phyloP scores from a whole-genome alignment of 2,113 vertebrate species.

The Gopherus flavomarginatus region DNA sequence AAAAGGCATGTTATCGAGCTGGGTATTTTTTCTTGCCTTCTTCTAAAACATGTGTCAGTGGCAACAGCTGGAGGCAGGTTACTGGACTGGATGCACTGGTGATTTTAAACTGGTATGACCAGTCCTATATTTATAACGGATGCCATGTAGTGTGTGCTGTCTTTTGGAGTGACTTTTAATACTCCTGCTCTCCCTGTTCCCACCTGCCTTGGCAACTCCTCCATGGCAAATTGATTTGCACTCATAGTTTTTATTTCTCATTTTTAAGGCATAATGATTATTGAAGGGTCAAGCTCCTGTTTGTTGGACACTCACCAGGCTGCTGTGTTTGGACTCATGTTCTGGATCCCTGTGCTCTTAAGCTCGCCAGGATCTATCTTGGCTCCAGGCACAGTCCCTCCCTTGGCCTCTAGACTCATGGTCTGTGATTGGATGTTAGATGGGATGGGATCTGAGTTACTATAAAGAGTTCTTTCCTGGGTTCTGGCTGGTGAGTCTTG shows the following conservation, averaged over 20 bases:
- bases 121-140: neutral
- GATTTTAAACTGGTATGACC: neutral
- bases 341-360: too few species aligned
- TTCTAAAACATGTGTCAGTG: too few species aligned
- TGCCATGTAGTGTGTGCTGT: neutral
- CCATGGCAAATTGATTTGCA: neutral
- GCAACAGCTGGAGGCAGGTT: neutral
- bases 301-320: too few species aligned
- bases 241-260: neutral
- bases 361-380: too few species aligned
- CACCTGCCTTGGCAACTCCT: neutral
- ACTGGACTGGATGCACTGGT: neutral
- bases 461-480: too few species aligned
- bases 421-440: too few species aligned
- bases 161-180: neutral
- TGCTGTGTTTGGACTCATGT: too few species aligned
- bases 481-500: too few species aligned
- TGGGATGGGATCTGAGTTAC: too few species aligned
- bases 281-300: neutral
- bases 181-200: neutral
- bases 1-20: rapidly evolving
- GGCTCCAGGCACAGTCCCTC: too few species aligned
- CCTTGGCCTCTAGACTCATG: too few species aligned
- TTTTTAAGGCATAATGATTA: neutral
- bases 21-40: neutral